Evolutionary conservation across 2,113 vertebrate species (phyloP), one percentile per base, ranked within the genome.

Genomic region (Zosterops pallidus): DNA sequence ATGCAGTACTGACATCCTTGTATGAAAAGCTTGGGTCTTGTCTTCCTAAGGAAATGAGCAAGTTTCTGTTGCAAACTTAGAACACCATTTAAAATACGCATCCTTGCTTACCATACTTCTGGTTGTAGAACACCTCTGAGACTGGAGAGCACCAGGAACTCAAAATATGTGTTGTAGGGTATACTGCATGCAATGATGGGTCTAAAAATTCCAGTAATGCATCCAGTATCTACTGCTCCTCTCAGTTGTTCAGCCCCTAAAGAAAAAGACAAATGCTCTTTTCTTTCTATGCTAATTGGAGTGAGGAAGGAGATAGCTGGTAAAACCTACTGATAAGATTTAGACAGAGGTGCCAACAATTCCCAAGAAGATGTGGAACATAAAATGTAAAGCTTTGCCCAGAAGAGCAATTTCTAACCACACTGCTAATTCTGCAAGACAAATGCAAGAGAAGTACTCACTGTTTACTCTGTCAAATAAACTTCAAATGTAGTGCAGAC

Each of bases 311-410:
- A 95, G 83, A 90, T 71, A 88, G 72, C 90, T 64, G 44, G 68
- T 89, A 89, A 93, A 93, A 86, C 68, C 25, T 56, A 28, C 79
- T 90, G 94, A 95, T 96, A 96, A 96, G 93, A 68, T 82, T 94
- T 90, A 83, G 72, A 46, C 18, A 67, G 44, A 81, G 60, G 93
- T 96, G 88, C 53, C 68, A 96, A 68, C 93, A 89, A 56, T 92
- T 95, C 92, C 69, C 88, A 93, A 86, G 85, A 83, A 81, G 88
- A 78, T 29, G 90, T 21, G 49, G 88, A 94, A 78, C 92, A 89
- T 88, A 95, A 94, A 96, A 94, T 92, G 79, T 82, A 93, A 95
- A 92, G 80, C 64, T 81, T 89, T 96, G 95, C 90, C 79, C 83
- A 93, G 93, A 88, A 94, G 37, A 81, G 83, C 72, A 77, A 90